A percentile compares a stretch with the other conserved stretches of the same genome.
Conservation (phyloP, 1,140 invertebrate genomes). For the Pseudomyrmex concolor region DNA sequence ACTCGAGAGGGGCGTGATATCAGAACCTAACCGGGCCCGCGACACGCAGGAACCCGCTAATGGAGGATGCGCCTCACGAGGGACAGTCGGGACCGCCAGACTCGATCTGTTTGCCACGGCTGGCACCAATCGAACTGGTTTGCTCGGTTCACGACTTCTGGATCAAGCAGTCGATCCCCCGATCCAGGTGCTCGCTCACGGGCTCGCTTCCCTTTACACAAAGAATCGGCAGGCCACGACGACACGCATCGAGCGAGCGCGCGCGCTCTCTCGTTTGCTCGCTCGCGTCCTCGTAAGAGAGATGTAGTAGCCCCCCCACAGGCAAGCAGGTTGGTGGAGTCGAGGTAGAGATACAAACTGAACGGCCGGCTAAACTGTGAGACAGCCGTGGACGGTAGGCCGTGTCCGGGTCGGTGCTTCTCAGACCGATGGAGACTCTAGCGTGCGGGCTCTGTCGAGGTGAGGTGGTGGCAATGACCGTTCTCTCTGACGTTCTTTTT, state of each 20-base stretch:
- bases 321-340: constrained; percentile 22
- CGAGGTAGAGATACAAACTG: constrained; percentile 67
- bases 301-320: constrained; percentile 63
- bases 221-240: constrained; percentile 64
- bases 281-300: constrained; percentile 55
- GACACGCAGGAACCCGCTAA: no score
- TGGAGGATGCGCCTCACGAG: not conserved
- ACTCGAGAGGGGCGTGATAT: constrained; percentile 5
- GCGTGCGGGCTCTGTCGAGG: constrained; percentile 72
- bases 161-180: constrained; percentile 59
- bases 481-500: constrained; percentile 75
- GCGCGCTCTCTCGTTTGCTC: constrained; percentile 15
- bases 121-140: constrained; percentile 71
- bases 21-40: not conserved
- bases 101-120: constrained; percentile 58
- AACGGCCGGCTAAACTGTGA: constrained; percentile 76
- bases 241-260: constrained; percentile 50
- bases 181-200: constrained; percentile 67
- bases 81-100: constrained; percentile 14
- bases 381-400: constrained; percentile 63
- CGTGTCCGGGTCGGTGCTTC: constrained; percentile 63
- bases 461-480: constrained; percentile 85
- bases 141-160: constrained; percentile 69
- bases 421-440: constrained; percentile 72
- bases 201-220: constrained; percentile 70